These are phyloP conservation scores for Cosmorhoe ocellata DNA, from an alignment of 2,888 invertebrate species.

Conservation along the genomic window DNA sequence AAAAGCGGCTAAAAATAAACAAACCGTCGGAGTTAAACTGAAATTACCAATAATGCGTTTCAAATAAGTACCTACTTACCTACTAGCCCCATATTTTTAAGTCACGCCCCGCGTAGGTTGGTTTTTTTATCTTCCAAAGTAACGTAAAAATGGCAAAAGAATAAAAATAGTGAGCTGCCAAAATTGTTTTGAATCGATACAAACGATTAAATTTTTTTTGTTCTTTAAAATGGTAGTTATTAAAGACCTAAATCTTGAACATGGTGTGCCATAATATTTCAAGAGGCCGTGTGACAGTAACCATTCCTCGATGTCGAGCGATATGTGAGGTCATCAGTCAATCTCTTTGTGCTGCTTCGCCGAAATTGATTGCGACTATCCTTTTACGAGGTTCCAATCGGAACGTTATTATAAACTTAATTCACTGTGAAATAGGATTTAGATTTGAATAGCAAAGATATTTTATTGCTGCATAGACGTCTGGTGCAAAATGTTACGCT, in stretches of 20 bases:
- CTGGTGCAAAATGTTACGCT: slow-evolving; percentile 14
- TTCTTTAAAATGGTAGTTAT: too few relatives aligned
- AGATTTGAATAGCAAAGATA: neutral
- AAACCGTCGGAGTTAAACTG: slow-evolving; percentile 55
- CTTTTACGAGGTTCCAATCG: slow-evolving; percentile 21
- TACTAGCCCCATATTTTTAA: too few relatives aligned
- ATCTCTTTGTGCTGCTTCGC: slow-evolving; percentile 50
- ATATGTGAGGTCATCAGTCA: slow-evolving; percentile 69
- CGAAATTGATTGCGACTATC: slow-evolving; percentile 41
- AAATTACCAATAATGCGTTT: slow-evolving; percentile 37
- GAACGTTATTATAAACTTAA: slow-evolving; percentile 3
- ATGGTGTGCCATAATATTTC: slow-evolving; percentile 55
- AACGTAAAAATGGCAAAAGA: too few relatives aligned
- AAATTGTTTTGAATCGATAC: too few relatives aligned
- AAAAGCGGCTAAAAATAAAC: slow-evolving; percentile 74
- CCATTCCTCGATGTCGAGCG: slow-evolving; percentile 63
- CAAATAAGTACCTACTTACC: slow-evolving; percentile 12
- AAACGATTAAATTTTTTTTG: too few relatives aligned
- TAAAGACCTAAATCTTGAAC: slow-evolving; percentile 2
- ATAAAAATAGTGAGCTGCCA: too few relatives aligned
- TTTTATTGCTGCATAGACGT: slow-evolving; percentile 12
- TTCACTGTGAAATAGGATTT: neutral
- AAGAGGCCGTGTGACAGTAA: slow-evolving; percentile 67
- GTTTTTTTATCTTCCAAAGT: too few relatives aligned
- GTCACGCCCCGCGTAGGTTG: too few relatives aligned